A percentile compares a stretch with the other conserved stretches of the same genome.
phyloP scores from a whole-genome alignment of 1,140 invertebrate species.

The Contarinia nasturtii region DNA sequence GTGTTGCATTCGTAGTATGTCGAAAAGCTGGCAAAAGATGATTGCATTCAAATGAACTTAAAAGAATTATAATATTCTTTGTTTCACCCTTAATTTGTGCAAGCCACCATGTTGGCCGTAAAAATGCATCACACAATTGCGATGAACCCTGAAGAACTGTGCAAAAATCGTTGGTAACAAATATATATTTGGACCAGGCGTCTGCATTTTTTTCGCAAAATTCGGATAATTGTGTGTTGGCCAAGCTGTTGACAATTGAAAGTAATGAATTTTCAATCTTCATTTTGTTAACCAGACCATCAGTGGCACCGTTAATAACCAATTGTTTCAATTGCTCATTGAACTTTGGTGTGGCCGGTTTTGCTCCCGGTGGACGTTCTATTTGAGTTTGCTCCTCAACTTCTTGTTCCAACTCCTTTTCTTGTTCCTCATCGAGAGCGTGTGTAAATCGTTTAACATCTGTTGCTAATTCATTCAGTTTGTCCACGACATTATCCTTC shows the following conservation, averaged over 20 bases:
- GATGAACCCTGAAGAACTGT: background rate
- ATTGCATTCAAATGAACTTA: background rate
- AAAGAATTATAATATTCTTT: background rate
- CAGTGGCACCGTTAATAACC: background rate
- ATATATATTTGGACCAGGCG: background rate
- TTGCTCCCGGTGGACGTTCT: background rate
- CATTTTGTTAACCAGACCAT: too few relatives aligned
- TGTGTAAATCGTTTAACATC: background rate
- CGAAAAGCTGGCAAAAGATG: background rate
- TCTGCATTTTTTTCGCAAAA: background rate
- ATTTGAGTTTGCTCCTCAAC: background rate
- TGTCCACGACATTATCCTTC: background rate
- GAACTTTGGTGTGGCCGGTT: background rate
- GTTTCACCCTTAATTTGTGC: background rate
- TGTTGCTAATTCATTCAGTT: background rate
- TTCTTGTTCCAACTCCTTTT: background rate
- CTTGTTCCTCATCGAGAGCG: background rate
- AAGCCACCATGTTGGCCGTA: background rate
- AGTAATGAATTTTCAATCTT: background rate
- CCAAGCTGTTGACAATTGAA: background rate
- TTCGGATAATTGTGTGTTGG: background rate
- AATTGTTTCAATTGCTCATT: background rate
- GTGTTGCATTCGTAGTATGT: background rate
- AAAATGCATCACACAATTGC: background rate
- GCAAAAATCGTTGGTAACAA: background rate